phyloP scores from a whole-genome alignment of 2,113 vertebrate genomes.

The Oryzias melastigma region DNA sequence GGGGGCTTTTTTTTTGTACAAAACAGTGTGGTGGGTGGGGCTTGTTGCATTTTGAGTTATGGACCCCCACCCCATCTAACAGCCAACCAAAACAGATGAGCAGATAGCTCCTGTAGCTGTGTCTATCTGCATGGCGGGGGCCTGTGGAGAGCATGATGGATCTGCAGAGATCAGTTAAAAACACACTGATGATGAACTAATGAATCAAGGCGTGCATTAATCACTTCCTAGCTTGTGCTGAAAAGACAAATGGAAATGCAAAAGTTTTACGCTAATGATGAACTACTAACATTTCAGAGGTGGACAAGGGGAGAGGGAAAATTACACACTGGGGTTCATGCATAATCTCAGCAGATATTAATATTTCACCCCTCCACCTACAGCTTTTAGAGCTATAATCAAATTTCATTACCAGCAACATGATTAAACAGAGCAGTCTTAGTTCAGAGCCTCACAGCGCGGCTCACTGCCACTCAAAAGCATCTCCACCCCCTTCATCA shows the following conservation, averaged over 20 bases:
- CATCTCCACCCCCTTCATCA: slow-evolving; percentile 60
- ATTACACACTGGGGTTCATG: slow-evolving; percentile 97
- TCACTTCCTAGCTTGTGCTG: slow-evolving; percentile 83
- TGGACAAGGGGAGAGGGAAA: slow-evolving; percentile 91
- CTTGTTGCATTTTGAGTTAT: slow-evolving; percentile 66
- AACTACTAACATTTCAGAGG: slow-evolving; percentile 98
- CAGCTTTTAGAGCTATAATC: slow-evolving; percentile 97
- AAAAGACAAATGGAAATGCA: slow-evolving; percentile 97
- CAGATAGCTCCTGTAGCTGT: slow-evolving; percentile 48
- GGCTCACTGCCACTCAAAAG: slow-evolving; percentile 62
- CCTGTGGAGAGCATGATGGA: slow-evolving; percentile 71
- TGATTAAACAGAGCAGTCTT: slow-evolving; percentile 98
- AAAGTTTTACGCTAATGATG: slow-evolving; percentile 98
- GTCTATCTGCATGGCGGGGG: slow-evolving; percentile 52
- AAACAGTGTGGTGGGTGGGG: slow-evolving; percentile 54
- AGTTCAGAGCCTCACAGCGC: slow-evolving; percentile 72
- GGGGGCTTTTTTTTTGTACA: slow-evolving; percentile 71
- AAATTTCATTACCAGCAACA: slow-evolving; percentile 98
- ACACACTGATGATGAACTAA: slow-evolving; percentile 98
- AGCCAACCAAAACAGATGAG: slow-evolving; percentile 52
- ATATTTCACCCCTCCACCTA: slow-evolving; percentile 84
- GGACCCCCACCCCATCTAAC: slow-evolving; percentile 30
- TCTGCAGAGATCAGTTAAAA: slow-evolving; percentile 93
- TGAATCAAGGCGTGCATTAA: slow-evolving; percentile 98
- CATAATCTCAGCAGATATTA: slow-evolving; percentile 99